Conservation (phyloP, 2,797 vertebrate species). For the Carduelis carduelis region DNA sequence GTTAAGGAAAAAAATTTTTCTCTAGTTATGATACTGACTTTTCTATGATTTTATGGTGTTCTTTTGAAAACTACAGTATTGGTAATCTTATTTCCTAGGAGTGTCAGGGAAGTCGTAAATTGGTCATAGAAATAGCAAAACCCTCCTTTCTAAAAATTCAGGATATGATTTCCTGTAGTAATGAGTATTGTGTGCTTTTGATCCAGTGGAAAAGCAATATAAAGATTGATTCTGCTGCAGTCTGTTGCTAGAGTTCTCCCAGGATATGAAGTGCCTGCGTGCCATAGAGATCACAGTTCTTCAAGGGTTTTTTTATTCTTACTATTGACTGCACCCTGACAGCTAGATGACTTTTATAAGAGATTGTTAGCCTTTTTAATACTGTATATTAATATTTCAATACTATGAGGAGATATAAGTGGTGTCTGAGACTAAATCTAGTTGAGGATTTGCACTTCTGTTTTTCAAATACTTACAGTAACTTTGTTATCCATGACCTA, state of each 20-base stretch:
- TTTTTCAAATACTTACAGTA: neutral
- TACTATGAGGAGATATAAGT: neutral
- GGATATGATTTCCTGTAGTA: neutral
- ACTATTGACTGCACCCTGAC: neutral
- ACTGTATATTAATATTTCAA: neutral
- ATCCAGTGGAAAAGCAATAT: neutral
- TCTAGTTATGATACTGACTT: neutral
- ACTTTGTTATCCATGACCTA: neutral
- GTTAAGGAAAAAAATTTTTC: neutral
- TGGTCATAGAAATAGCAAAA: neutral
- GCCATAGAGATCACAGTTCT: neutral
- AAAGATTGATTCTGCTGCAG: neutral
- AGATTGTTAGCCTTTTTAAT: neutral
- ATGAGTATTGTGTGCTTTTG: neutral
- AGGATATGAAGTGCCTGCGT: rapidly evolving
- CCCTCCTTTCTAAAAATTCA: neutral
- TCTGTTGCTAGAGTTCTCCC: neutral
- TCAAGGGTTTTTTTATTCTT: neutral
- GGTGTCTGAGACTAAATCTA: neutral
- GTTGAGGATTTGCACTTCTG: neutral
- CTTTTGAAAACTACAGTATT: neutral
- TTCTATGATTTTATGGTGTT: neutral
- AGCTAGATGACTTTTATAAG: neutral
- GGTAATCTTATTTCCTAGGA: neutral
- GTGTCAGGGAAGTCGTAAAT: neutral